Conservation (phyloP, 2,113 vertebrate species). For the Sorex araneus region DNA sequence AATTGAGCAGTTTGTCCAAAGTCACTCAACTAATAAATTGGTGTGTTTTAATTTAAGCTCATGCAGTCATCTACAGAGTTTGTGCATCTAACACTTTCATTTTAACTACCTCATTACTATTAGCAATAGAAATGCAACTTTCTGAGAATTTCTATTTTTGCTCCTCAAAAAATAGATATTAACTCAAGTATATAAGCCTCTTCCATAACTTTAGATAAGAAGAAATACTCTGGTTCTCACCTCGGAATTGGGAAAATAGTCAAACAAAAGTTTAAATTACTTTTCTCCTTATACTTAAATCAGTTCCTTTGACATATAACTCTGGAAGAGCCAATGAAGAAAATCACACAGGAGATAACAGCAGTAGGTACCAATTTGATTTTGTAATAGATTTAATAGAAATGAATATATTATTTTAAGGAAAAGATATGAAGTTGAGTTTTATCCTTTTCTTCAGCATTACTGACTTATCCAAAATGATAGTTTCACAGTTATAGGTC, state of each 20-base stretch:
- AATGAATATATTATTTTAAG: slow-evolving; percentile 66
- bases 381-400: slow-evolving; percentile 53
- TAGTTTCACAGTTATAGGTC: background rate
- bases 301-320: slow-evolving; percentile 46
- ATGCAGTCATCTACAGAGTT: background rate
- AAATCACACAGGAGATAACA: slow-evolving; percentile 39
- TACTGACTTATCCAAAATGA: slow-evolving; percentile 23
- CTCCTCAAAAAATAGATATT: slow-evolving; percentile 54
- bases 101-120: background rate
- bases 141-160: slow-evolving; percentile 55
- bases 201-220: slow-evolving; percentile 38
- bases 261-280: slow-evolving; percentile 53
- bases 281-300: slow-evolving; percentile 63
- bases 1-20: slow-evolving; percentile 36
- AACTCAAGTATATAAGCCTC: slow-evolving; percentile 19
- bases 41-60: background rate
- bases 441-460: slow-evolving; percentile 49
- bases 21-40: background rate
- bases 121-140: slow-evolving; percentile 31
- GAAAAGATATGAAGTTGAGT: slow-evolving; percentile 25
- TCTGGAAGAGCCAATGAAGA: slow-evolving; percentile 23
- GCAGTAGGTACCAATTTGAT: slow-evolving; percentile 30
- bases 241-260: slow-evolving; percentile 35
- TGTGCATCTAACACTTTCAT: background rate
- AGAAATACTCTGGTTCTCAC: slow-evolving; percentile 54